Conservation (phyloP, 2,888 invertebrate genomes). For the Perithous albicinctus region DNA sequence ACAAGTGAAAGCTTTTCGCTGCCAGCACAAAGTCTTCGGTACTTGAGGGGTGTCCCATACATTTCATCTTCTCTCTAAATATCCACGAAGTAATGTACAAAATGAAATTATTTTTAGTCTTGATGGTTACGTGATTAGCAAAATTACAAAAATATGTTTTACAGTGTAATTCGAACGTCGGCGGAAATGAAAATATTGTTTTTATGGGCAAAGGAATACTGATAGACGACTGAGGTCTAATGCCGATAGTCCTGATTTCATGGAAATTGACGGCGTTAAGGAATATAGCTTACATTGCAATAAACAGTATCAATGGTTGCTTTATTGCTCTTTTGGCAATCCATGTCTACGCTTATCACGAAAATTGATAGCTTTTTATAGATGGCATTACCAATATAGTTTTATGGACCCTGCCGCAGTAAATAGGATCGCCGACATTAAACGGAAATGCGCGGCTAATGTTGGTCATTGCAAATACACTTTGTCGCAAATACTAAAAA, state of each 20-base stretch:
- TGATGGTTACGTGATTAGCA: too few relatives aligned
- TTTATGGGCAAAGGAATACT: neutral
- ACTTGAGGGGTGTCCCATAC: too few relatives aligned
- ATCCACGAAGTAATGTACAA: too few relatives aligned
- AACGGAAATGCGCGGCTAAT: constrained; percentile 2
- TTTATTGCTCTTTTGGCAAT: constrained; percentile 7
- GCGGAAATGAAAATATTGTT: neutral
- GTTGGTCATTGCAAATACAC: neutral
- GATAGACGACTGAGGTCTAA: neutral
- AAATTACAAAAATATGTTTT: neutral
- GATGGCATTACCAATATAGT: constrained; percentile 16
- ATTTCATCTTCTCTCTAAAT: too few relatives aligned
- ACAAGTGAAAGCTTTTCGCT: too few relatives aligned
- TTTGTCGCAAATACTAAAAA: neutral
- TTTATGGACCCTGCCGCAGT: constrained; percentile 4
- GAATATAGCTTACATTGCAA: neutral
- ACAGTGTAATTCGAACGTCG: neutral
- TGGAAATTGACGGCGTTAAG: constrained; percentile 6
- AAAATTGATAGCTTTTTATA: neutral
- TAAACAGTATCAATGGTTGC: too few relatives aligned
- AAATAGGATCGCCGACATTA: constrained; percentile 7
- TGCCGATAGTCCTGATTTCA: neutral
- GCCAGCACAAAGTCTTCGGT: too few relatives aligned
- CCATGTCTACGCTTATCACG: neutral
- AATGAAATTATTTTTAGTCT: neutral